Base-by-base conservation (phyloP, 1,140 invertebrate genomes). In the Nephila pilipes region DNA sequence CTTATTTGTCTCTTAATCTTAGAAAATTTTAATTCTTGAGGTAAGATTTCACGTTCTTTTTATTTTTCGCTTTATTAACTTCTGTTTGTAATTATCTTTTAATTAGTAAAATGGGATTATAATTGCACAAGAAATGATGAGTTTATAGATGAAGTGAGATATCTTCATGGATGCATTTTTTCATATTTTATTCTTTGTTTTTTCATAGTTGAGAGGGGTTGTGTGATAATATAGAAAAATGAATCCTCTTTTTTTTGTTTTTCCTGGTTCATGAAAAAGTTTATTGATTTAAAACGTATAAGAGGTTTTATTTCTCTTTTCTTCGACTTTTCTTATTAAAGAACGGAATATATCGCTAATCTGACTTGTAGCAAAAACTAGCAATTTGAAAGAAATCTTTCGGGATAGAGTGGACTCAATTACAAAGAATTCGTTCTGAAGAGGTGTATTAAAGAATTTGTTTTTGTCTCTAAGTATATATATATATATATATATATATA, bases 41-140 rank as follows among this genome's bases (percentile, higher is more conserved):
- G 69, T 75, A 36, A 22, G 25, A 75, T 16, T 75, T 29, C 65
- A 32, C 29, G 10, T 75, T 75, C 69, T 32, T 36, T 20, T 32
- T 20, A 32, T 36, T 4, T 75, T 10, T n/a, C 25, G 46, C 46
- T 46, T 46, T 46, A 32, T 18, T 32, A 36, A 2, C 32, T 32
- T 75, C 16, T 36, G 25, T 36, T 18, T 36, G 29, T 75, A 75
- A 75, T 75, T 16, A 75, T 25, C 25, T 18, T 75, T 75, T 75
- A 75, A 75, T 75, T 75, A 75, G 69, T 75, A 36, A 75, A 75
- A 75, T 75, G 69, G 29, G 69, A 36, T 75, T 75, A 75, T 75
- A 75, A 75, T 75, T 75, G 69, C 69, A 32, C 32, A 75, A 75
- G 32, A 25, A 75, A 75, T 32, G 69, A 75, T 32, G 29, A 36